Base-by-base conservation (phyloP, 2,888 invertebrate genomes). In the Cybosia mesomella region DNA sequence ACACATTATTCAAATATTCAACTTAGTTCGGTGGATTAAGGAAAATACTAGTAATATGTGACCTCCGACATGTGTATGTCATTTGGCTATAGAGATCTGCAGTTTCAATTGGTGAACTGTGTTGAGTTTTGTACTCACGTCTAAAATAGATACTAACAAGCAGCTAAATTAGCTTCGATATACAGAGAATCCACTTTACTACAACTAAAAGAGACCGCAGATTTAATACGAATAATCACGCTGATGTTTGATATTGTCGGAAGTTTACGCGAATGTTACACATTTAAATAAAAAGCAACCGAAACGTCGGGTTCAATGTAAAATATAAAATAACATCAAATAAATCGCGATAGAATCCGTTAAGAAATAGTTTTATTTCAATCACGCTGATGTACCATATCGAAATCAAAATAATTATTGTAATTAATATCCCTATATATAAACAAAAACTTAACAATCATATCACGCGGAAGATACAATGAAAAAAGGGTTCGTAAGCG, bases 401-500 rank as follows among this genome's bases (percentile, higher is more conserved):
- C 28, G 11, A 54, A 62, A 32, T 34, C 54, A 62, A 58, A 13
- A 15, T 22, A 54, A 62, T 32, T 60, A 43, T 60, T 32, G 24
- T 70, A 68, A 68, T 61, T 24, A 43, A 58, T 61, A 64, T 67
- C 43, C 61, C 60, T 66, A 54, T 67, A 60, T 59, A 62, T 43
- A 67, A 58, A 55, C 55, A 53, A 28, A 63, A 69, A 69, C 60
- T 28, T 15, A 49, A 53, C 53, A 67, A 43, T 22, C 13, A 65
- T 49, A 57, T 54, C 10, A 62, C 24, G 58, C 58, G 71, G 80
- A 71, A 73, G 49, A 54, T 34, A 54, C 15, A 32, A 18, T 22
- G 34, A 63, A 68, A 68, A 76, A 73, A 78, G 66, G 60, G 70
- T 57, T 53, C n/a, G 64, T 71, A 69, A 61, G 53, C 61, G 64